Percentiles rank a stretch among this genome's conserved stretches.
These are phyloP conservation scores for Arctocebus calabarensis DNA, from an alignment of 2,797 vertebrate species.

Conservation along the genomic window DNA sequence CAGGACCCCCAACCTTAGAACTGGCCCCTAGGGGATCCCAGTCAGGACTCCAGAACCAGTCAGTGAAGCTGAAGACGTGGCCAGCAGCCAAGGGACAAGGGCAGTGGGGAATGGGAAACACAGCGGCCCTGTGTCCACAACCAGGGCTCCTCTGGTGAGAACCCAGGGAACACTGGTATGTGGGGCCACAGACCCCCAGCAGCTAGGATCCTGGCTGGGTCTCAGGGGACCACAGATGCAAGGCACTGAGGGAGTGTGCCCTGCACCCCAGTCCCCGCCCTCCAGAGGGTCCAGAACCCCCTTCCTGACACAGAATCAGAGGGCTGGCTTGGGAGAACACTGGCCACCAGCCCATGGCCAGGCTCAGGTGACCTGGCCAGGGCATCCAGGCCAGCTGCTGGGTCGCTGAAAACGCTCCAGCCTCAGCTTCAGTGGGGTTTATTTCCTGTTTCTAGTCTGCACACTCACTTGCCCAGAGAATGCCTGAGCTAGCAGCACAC, in stretches of 20 bases:
- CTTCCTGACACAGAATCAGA: background rate
- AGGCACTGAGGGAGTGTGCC: background rate
- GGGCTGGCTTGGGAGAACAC: background rate
- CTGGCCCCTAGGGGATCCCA: background rate
- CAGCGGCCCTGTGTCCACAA: rapidly evolving
- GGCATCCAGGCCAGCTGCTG: background rate
- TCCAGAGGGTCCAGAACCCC: rapidly evolving
- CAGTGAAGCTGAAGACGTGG: background rate
- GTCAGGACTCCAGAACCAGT: background rate
- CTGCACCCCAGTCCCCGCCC: too few species aligned
- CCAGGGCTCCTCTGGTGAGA: background rate
- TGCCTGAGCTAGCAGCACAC: background rate
- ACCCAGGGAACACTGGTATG: background rate
- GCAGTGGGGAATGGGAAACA: rapidly evolving
- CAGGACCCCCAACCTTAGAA: too few species aligned
- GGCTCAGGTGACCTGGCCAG: too few species aligned
- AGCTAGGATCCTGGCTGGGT: background rate
- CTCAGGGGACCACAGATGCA: background rate
- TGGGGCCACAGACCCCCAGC: background rate
- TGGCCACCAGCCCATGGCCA: background rate
- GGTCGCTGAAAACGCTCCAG: rapidly evolving
- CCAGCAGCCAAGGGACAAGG: background rate
- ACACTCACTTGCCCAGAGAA: rapidly evolving
- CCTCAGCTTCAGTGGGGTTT: rapidly evolving
- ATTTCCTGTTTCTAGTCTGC: background rate